Percentiles rank a stretch among this genome's conserved stretches.
Conservation (phyloP, 92 coral and sea anemone species). For the Palythoa grandis region DNA sequence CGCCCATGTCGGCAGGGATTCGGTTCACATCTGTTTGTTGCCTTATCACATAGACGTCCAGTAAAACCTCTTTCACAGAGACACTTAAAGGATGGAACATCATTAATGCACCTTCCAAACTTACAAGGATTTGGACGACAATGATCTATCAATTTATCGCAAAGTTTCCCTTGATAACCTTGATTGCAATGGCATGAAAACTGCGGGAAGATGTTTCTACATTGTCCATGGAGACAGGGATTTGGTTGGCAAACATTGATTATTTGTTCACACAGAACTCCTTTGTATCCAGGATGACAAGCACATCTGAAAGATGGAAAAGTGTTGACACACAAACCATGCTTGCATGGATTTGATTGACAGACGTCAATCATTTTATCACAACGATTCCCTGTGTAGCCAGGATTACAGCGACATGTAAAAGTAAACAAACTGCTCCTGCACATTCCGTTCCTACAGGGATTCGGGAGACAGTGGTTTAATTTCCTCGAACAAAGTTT, state of each 20-base stretch:
- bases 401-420: constrained; percentile 71
- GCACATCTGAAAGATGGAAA: constrained; percentile 58
- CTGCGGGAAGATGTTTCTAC: constrained; percentile 47
- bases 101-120: constrained; percentile 73
- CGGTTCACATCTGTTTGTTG: constrained; percentile 60
- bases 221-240: constrained; percentile 76
- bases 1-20: constrained; percentile 79
- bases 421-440: constrained; percentile 39
- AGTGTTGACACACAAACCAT: constrained; percentile 63
- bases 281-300: constrained; percentile 77
- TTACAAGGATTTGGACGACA: constrained; percentile 79
- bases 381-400: constrained; percentile 73
- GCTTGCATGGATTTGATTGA: constrained; percentile 74
- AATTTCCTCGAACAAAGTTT: constrained; percentile 56
- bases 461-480: constrained; percentile 60
- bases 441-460: constrained; percentile 76
- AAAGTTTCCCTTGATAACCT: constrained; percentile 75
- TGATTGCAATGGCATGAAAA: constrained; percentile 70
- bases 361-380: constrained; percentile 61
- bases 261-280: constrained; percentile 55
- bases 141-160: constrained; percentile 65
- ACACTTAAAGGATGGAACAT: constrained; percentile 67
- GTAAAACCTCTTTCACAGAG: constrained; percentile 64
- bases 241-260: constrained; percentile 65
- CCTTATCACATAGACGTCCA: constrained; percentile 64